Evolutionary conservation across 2,888 invertebrate species (phyloP), one percentile per base, ranked within the genome.

Genomic region (Polia nebulosa): DNA sequence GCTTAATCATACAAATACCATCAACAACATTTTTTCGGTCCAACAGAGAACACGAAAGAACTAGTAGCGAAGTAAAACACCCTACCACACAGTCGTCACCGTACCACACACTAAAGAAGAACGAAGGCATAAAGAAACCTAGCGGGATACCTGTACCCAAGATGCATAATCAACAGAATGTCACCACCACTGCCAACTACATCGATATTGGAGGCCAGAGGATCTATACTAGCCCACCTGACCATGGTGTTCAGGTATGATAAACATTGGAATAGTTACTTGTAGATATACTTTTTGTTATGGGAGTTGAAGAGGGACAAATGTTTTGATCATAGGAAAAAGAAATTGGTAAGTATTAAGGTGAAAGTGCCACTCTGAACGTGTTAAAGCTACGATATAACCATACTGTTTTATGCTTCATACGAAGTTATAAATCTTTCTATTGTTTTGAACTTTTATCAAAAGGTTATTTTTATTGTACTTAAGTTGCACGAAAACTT

Each of bases 141-240:
- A 96, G 95, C 71, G 96, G 95, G 3, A 96, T 96, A 65, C 96
- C 96, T 0, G 81, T 96, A 61, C 95, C 96, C 0, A 94, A 94
- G 73, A 77, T 91, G 44, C 95, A 94, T 70, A 96, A 95, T 74
- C 95, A 95, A 77, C 94, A 95, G 76, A 86, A 90, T 1, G 88
- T 93, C 49, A 94, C 90, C 1, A 90, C 92, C 0, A 90, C 92
- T 3, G 93, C 95, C 2, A 95, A 95, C 79, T 96, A 95, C 70
- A 95, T 96, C 15, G 95, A 96, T 76, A 94, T 95, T 62, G 95
- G 95, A 7, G 95, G 95, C 1, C 96, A 95, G 84, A 92, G 95
- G 85, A 95, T 95, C 45, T 96, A 95, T 71, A 95, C 94, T 3
- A 94, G 94, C 73, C 94, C 95, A n/a, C 95, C 95, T 63, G 96